Percentiles rank a stretch among this genome's conserved stretches.
phyloP scores from a whole-genome alignment of 2,888 invertebrate species.

The Cyclophora albipunctata region DNA sequence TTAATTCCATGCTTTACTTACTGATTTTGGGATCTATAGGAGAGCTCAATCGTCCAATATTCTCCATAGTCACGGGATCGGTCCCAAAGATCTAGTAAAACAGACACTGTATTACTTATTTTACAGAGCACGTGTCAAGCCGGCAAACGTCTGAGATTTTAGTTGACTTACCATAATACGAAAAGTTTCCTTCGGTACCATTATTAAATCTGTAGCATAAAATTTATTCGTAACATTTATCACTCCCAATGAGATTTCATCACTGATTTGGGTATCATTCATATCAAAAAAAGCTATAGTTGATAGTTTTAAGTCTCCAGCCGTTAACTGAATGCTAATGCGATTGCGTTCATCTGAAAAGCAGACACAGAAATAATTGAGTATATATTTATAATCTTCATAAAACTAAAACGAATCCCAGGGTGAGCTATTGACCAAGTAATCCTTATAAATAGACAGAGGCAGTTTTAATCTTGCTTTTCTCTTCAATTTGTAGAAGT shows the following conservation, averaged over 20 bases:
- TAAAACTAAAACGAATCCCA: too few relatives aligned
- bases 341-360: conserved; percentile 32
- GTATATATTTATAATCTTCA: too few relatives aligned
- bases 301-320: conserved; percentile 24
- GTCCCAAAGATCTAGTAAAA: conserved; percentile 32
- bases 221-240: conserved; percentile 26
- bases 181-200: conserved; percentile 33
- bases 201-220: conserved; percentile 30
- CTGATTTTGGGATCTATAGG: too few relatives aligned
- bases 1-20: too few relatives aligned
- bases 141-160: too few relatives aligned
- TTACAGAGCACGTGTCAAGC: background rate
- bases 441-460: too few relatives aligned
- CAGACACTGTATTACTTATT: background rate
- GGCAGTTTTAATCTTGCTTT: too few relatives aligned
- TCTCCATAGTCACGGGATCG: conserved; percentile 20
- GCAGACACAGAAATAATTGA: too few relatives aligned
- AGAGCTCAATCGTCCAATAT: conserved; percentile 21
- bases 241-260: conserved; percentile 23
- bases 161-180: conserved; percentile 35
- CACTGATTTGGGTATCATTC: conserved; percentile 20
- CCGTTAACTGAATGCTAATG: conserved; percentile 33
- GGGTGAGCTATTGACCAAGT: too few relatives aligned
- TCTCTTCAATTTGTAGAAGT: too few relatives aligned
- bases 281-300: conserved; percentile 30